Evolutionary conservation across 1,140 invertebrate genomes (phyloP), one percentile per base, ranked within the genome.

Genomic region (Lithobius niger): DNA sequence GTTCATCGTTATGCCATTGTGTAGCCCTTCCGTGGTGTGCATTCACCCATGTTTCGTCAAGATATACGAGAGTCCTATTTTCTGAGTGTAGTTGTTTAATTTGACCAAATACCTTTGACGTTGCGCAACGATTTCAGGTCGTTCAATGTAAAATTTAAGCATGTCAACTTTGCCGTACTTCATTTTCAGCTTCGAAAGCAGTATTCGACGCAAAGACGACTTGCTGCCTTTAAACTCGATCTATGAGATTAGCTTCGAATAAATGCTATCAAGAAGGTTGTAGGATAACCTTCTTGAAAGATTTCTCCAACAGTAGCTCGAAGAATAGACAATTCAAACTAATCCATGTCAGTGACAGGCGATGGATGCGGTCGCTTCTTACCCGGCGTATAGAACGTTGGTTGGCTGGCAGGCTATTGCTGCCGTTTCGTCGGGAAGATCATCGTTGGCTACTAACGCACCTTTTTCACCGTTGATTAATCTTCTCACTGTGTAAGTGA

Each of bases 31-130:
- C 21, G 6, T 40, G 10, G 24, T 21, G 10, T 4, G 49, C 49
- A 52, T 52, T 52, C 19, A 52, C 26, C 49, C 49, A 52, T 40
- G 49, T 52, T 52, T 52, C 49, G 21, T 52, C 49, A 27, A 52
- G n/a, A 52, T 13, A 52, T 10, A 52, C 26, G 6, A 52, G 10
- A 6, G 10, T 26, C 13, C 24, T 27, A 10, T 26, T 26, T 26
- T 52, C 49, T 18, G 44, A 47, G 10, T 21, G 44, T 15, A 47
- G 22, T 13, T 47, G 15, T 22, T 21, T 47, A 21, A 47, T 47
- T 47, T 47, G 10, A 10, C 31, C n/a, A n/a, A n/a, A n/a, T n/a
- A n/a, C n/a, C n/a, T n/a, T n/a, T n/a, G n/a, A n/a, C n/a, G n/a
- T n/a, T n/a, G n/a, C n/a, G n/a, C n/a, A n/a, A n/a, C n/a, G n/a